Evolutionary conservation across 2,797 vertebrate species (phyloP).

Genomic region (Emydoidea blandingii): DNA sequence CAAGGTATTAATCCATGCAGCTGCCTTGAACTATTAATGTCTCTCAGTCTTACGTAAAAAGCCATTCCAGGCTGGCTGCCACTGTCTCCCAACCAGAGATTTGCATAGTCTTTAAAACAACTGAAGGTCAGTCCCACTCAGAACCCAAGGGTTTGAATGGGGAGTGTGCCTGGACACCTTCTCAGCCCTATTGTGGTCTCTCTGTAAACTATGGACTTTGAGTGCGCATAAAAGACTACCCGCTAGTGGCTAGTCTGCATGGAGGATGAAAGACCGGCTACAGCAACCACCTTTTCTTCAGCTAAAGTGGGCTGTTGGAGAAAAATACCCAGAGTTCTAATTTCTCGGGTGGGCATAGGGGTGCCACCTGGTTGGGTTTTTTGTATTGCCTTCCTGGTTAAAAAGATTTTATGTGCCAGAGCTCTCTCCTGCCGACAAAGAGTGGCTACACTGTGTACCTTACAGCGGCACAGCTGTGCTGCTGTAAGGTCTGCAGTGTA

Average conservation of each 20-base stretch:
- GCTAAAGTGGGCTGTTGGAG: background rate
- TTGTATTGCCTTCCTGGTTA: background rate
- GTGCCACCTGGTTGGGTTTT: no score
- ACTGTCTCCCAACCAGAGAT: constrained; percentile 44
- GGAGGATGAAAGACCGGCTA: background rate
- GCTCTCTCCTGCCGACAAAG: no score
- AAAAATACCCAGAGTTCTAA: background rate
- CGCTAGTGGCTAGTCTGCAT: background rate
- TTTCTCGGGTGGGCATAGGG: background rate
- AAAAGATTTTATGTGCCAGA: background rate
- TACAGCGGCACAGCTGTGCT: no score
- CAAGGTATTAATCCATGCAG: constrained; percentile 75
- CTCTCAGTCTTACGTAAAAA: constrained; percentile 62
- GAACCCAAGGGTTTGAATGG: constrained; percentile 41
- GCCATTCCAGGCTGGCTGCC: constrained; percentile 55
- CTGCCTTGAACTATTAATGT: constrained; percentile 74
- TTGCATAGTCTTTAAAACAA: constrained; percentile 46
- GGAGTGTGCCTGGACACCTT: constrained; percentile 3
- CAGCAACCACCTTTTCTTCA: background rate
- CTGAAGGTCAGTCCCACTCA: constrained; percentile 57
- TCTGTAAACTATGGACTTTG: background rate
- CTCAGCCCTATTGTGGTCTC: background rate
- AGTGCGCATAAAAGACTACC: background rate
- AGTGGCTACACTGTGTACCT: no score
- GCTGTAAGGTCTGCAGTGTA: no score